Conservation (phyloP, 92 coral and sea anemone genomes). For the Palythoa grandis region DNA sequence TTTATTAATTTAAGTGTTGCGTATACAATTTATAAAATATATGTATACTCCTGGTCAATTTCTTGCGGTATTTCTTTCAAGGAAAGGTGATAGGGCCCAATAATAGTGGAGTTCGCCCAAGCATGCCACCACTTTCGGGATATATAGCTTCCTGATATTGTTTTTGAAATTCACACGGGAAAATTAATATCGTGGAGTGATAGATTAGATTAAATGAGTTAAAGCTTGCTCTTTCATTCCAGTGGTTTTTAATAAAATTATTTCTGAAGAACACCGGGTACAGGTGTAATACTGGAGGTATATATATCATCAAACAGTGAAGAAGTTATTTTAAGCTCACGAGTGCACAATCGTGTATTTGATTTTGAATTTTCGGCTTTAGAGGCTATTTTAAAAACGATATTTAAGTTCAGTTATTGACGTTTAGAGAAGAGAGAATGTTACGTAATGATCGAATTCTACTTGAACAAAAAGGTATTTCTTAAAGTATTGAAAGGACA, state of each 20-base stretch:
- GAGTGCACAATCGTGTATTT: not conserved
- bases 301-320: not conserved
- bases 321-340: not conserved
- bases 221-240: conserved; percentile 20
- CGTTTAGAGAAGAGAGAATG: not conserved
- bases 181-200: conserved; percentile 27
- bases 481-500: not conserved
- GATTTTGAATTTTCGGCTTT: not conserved
- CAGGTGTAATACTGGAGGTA: not conserved
- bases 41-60: not conserved
- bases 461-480: not conserved
- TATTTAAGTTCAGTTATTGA: not conserved
- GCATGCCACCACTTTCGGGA: conserved; percentile 13
- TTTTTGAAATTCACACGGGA: conserved; percentile 33
- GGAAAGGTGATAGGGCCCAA: not conserved
- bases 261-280: not conserved
- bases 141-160: conserved; percentile 34
- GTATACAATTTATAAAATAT: too few relatives aligned
- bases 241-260: conserved; percentile 3
- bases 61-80: not conserved
- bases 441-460: not conserved
- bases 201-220: conserved; percentile 31
- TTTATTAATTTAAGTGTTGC: not conserved
- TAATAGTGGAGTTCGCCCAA: conserved; percentile 19
- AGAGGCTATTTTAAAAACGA: not conserved